A percentile compares a stretch with the other conserved stretches of the same genome.
phyloP scores from a whole-genome alignment of 2,888 invertebrate genomes.

The Cyrtodaria siliqua region DNA sequence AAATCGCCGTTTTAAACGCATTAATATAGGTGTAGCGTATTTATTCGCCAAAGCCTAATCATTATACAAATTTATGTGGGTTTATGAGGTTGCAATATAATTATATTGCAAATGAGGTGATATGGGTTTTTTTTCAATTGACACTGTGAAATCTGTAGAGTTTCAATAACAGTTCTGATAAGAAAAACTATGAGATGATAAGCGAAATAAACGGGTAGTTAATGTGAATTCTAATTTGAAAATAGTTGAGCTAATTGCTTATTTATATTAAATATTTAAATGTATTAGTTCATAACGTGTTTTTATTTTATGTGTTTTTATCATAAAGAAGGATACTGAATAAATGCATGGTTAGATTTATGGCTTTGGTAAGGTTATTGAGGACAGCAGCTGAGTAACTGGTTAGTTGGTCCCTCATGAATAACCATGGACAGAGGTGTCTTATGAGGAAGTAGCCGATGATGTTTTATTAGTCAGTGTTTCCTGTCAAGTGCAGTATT shows the following conservation, averaged over 20 bases:
- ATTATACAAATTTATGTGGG: conserved; percentile 53
- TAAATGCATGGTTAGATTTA: too few species aligned
- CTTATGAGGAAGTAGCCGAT: too few species aligned
- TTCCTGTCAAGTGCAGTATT: too few species aligned
- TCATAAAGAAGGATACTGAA: too few species aligned
- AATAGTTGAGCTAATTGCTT: conserved; percentile 14
- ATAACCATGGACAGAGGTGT: too few species aligned
- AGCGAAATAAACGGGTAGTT: conserved; percentile 18
- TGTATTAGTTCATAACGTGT: too few species aligned
- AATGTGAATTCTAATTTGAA: conserved; percentile 22
- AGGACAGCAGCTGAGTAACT: too few species aligned
- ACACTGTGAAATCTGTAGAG: conserved; percentile 7
- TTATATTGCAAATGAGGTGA: conserved; percentile 23
- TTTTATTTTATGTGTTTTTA: too few species aligned
- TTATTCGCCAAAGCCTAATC: conserved; percentile 48
- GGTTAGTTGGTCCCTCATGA: too few species aligned
- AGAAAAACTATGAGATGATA: conserved; percentile 17
- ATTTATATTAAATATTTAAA: too few species aligned
- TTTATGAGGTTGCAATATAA: conserved; percentile 38
- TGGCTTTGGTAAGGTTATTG: too few species aligned
- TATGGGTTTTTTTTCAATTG: conserved; percentile 18
- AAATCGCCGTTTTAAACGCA: conserved; percentile 57
- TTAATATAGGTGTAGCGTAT: conserved; percentile 52
- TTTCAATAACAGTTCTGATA: conserved; percentile 26
- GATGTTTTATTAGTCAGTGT: too few species aligned